Percentiles rank a stretch among this genome's conserved stretches.
Conservation (phyloP, 2,113 vertebrate species). For the Sardina pilchardus region DNA sequence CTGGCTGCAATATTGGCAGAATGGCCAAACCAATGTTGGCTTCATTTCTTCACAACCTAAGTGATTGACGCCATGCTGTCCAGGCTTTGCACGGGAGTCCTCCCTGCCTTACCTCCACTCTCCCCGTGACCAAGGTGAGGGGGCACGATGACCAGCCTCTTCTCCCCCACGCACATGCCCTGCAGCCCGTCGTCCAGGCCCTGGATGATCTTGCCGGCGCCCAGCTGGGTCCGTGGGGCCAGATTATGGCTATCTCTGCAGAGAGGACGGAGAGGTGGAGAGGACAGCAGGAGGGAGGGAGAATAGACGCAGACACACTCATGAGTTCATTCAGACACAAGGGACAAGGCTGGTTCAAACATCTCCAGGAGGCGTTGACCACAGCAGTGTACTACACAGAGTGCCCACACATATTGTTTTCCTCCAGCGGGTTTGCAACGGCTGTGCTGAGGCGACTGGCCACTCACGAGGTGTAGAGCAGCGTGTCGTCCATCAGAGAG, state of each 20-base stretch:
- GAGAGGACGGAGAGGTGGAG: not conserved
- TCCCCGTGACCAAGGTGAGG: constrained; percentile 93
- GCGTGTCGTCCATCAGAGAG: constrained; percentile 86
- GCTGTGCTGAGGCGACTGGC: not conserved
- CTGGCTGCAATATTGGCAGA: no score
- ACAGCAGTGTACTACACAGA: no score
- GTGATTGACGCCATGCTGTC: no score
- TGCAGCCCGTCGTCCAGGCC: constrained; percentile 84
- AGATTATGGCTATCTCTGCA: constrained; percentile 76
- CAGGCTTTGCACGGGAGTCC: no score
- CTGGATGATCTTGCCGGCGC: constrained; percentile 87
- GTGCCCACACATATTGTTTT: not conserved
- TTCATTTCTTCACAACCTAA: no score
- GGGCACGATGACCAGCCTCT: constrained; percentile 79
- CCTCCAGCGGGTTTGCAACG: not conserved
- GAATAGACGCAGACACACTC: no score
- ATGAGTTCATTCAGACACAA: no score
- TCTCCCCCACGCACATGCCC: constrained; percentile 90
- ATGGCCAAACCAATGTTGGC: no score
- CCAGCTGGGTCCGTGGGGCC: constrained; percentile 81
- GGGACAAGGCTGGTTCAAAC: no score
- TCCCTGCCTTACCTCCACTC: constrained; percentile 79
- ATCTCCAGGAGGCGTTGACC: no score
- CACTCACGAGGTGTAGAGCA: constrained; percentile 91
- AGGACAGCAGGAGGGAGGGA: no score